Conservation (phyloP, 2,888 invertebrate genomes). For the Anorthoa munda region DNA sequence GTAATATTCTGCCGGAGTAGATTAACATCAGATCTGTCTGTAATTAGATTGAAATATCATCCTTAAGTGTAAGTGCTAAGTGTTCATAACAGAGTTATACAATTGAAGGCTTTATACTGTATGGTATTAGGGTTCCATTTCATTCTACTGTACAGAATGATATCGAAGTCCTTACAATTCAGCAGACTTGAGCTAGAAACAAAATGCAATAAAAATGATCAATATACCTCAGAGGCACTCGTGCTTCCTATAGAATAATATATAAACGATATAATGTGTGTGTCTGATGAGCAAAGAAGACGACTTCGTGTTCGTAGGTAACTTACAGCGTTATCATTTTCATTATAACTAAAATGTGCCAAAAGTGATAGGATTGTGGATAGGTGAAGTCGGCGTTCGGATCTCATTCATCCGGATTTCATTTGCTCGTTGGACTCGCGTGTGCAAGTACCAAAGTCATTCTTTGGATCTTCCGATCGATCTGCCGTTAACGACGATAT, state of each 20-base stretch:
- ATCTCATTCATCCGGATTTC: conserved; percentile 56
- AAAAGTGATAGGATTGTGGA: conserved; percentile 75
- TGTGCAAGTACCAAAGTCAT: conserved; percentile 57
- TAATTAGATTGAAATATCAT: conserved; percentile 81
- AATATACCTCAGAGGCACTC: conserved; percentile 87
- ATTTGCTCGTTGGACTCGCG: conserved; percentile 70
- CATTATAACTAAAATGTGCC: conserved; percentile 81
- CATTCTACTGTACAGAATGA: conserved; percentile 75
- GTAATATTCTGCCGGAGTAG: conserved; percentile 80
- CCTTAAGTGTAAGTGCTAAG: conserved; percentile 78
- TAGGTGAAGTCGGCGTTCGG: conserved; percentile 46
- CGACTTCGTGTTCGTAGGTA: conserved; percentile 64
- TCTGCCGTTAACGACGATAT: conserved; percentile 41
- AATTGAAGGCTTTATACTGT: conserved; percentile 71
- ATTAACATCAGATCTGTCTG: conserved; percentile 88
- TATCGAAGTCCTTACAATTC: conserved; percentile 70
- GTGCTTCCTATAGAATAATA: conserved; percentile 84
- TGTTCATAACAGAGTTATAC: conserved; percentile 78
- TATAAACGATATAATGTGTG: conserved; percentile 76
- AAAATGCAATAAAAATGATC: conserved; percentile 79
- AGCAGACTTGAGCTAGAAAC: conserved; percentile 73
- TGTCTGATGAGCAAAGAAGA: conserved; percentile 74
- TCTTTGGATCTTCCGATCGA: conserved; percentile 49
- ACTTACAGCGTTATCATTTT: conserved; percentile 74
- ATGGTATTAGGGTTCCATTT: conserved; percentile 72